Base-by-base conservation (phyloP, 2,113 vertebrate genomes). In the Zosterops hypoxanthus region DNA sequence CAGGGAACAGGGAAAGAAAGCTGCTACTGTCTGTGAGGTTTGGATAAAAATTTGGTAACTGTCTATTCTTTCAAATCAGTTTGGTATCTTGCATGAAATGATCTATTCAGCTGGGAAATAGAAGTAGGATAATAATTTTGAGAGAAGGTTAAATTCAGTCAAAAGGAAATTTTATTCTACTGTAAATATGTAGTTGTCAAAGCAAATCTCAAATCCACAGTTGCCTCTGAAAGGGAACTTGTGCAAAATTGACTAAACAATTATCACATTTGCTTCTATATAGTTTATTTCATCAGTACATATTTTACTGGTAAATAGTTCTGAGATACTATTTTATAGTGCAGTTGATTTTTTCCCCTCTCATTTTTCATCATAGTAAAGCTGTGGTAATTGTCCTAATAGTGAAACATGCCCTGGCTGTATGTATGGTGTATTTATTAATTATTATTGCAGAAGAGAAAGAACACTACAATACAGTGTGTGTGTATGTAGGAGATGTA, bases 11-110 rank as follows among this genome's bases (percentile, higher is more conserved):
- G 33, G 6, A 29, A 56, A 24, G 20, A 25, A 81, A 23, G 25
- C 31, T 47, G 6, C 33, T 64, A 8, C 3, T 49, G 6, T 13
- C n/a, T 64, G 26, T 56, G 21, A 75, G 3, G 50, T 82, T 70
- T 70, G 26, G 22, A 21, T 33, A 46, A 66, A 61, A 63, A 17
- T 8, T 25, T 18, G 17, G 47, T 82, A 42, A 33, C 14, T 0
- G 0, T n/a, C 3, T 36, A 0, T 52, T 44, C 14, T 56, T 59
- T 33, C 8, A 42, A 39, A 28, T 52, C 44, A 14, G 1, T 28
- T 59, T 64, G 6, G 1, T 70, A 8, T 34, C 34, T 46, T 75
- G 8, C 21, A 5, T 34, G 15, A 59, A 31, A 14, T 49, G 4
- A 14, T 26, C 5, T 24, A 1, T 36, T 76, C 5, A 23, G 0